phyloP scores from a whole-genome alignment of 2,797 vertebrate species.

The Chiroxiphia lanceolata region DNA sequence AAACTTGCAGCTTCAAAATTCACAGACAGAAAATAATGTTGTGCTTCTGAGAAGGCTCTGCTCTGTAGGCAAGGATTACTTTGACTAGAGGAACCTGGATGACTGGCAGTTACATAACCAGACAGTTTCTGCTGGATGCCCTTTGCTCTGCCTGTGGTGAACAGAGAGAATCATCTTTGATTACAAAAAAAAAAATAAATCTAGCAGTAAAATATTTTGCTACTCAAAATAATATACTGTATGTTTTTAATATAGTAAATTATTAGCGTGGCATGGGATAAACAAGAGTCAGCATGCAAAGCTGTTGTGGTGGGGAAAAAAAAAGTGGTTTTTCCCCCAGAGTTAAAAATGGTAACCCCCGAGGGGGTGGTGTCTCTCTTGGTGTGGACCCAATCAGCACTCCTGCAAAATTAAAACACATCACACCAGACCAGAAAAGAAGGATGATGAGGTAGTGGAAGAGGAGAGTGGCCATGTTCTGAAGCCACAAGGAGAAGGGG shows the following conservation, averaged over 20 bases:
- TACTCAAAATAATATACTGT: not conserved
- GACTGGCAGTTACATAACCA: slow-evolving; percentile 82
- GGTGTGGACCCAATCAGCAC: no score
- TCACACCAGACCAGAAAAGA: no score
- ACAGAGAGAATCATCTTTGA: not conserved
- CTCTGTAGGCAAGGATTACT: slow-evolving; percentile 71
- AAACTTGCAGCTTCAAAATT: slow-evolving; percentile 73
- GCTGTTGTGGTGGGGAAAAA: not conserved
- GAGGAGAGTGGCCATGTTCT: no score
- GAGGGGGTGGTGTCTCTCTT: no score
- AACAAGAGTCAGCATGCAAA: not conserved
- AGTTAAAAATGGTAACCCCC: no score
- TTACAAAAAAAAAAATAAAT: not conserved
- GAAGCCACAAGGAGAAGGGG: no score
- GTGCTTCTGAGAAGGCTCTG: slow-evolving; percentile 80
- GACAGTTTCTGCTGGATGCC: slow-evolving; percentile 76
- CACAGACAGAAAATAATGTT: slow-evolving; percentile 79
- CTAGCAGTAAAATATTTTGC: not conserved
- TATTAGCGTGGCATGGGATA: not conserved
- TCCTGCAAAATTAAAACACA: no score
- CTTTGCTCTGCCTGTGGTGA: slow-evolving; percentile 74
- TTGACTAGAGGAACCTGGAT: slow-evolving; percentile 32
- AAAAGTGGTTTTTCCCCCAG: no score
- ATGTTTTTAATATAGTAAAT: not conserved
- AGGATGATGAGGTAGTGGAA: no score